These are phyloP conservation scores for Chirona hameri DNA, from an alignment of 2,888 invertebrate species.

Conservation along the genomic window DNA sequence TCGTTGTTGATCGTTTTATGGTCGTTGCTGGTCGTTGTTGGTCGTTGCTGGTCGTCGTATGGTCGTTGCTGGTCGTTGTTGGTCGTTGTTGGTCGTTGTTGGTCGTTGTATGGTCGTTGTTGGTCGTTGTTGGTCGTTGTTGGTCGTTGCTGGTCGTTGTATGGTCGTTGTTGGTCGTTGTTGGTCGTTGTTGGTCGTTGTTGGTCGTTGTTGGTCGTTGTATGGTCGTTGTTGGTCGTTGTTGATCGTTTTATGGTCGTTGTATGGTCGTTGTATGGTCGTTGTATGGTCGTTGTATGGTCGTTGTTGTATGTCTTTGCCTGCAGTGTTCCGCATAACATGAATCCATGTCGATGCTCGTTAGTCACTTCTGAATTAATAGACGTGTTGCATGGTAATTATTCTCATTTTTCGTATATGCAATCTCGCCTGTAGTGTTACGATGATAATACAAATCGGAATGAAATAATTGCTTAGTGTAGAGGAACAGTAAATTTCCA, in stretches of 20 bases:
- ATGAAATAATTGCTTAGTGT: no score
- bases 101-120: neutral
- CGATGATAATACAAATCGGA: no score
- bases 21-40: neutral
- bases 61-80: neutral
- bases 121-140: neutral
- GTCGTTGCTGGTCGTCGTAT: neutral
- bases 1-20: neutral
- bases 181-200: neutral
- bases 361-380: no score
- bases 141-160: neutral
- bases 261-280: neutral
- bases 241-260: neutral
- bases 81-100: neutral
- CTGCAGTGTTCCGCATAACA: no score
- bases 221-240: neutral
- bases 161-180: neutral
- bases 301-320: neutral
- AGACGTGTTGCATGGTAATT: no score
- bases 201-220: neutral
- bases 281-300: neutral
- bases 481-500: no score
- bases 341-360: no score
- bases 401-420: no score
- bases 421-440: no score